These are phyloP conservation scores for Lobophora halterata DNA, from an alignment of 2,888 invertebrate species.

Conservation along the genomic window DNA sequence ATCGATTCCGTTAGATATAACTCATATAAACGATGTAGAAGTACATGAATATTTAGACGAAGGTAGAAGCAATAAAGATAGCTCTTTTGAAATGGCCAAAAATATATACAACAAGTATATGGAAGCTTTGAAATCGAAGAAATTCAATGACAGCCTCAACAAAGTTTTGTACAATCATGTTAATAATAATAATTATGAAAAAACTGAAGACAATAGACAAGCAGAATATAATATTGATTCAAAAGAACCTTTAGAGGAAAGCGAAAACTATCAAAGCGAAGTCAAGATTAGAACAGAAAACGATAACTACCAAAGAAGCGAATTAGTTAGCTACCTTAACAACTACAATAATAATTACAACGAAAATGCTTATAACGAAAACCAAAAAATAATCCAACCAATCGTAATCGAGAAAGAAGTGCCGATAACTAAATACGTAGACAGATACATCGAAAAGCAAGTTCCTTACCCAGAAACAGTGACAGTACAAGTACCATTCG, in stretches of 20 bases:
- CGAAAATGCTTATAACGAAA: slow-evolving; percentile 45
- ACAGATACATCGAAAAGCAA: slow-evolving; percentile 67
- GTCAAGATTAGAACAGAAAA: slow-evolving; percentile 54
- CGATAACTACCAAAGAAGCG: slow-evolving; percentile 47
- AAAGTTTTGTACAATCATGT: slow-evolving; percentile 51
- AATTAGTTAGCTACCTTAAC: slow-evolving; percentile 43
- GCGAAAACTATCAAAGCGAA: slow-evolving; percentile 56
- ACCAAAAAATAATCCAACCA: slow-evolving; percentile 64
- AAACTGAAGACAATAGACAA: slow-evolving; percentile 37
- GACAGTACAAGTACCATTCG: slow-evolving; percentile 58
- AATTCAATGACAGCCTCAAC: slow-evolving; percentile 55
- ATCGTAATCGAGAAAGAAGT: slow-evolving; percentile 72
- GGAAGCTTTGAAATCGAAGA: slow-evolving; percentile 61
- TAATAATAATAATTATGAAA: slow-evolving; percentile 51
- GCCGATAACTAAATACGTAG: slow-evolving; percentile 68
- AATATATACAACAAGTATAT: slow-evolving; percentile 59
- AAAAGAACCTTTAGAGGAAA: slow-evolving; percentile 53
- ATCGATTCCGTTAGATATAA: slow-evolving; percentile 80
- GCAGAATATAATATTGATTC: slow-evolving; percentile 37
- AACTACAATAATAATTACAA: slow-evolving; percentile 39
- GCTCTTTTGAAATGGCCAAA: slow-evolving; percentile 47
- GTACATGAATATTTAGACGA: slow-evolving; percentile 68
- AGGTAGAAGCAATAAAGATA: slow-evolving; percentile 54
- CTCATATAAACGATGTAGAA: slow-evolving; percentile 72
- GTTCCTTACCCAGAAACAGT: slow-evolving; percentile 66